A percentile compares a stretch with the other conserved stretches of the same genome.
Conservation (phyloP, 2,888 invertebrate genomes). For the Caenorhabditis becei region DNA sequence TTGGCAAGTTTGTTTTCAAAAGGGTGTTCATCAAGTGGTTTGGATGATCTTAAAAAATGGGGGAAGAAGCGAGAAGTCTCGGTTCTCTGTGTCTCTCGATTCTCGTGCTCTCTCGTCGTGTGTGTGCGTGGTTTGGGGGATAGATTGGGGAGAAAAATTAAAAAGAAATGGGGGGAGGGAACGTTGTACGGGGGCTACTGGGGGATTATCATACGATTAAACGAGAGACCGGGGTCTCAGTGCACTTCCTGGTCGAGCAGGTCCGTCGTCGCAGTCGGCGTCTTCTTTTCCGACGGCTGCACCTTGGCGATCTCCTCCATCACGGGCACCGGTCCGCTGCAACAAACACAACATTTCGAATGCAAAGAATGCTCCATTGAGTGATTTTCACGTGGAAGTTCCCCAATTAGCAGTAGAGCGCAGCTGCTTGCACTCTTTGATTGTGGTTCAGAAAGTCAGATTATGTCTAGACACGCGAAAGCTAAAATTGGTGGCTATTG, state of each 20-base stretch:
- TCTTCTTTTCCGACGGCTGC: conserved; percentile 72
- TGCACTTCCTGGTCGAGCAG: conserved; percentile 61
- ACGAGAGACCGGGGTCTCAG: conserved; percentile 27
- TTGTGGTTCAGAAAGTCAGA: no score
- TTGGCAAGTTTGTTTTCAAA: conserved; percentile 10
- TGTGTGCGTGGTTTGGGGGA: conserved; percentile 22
- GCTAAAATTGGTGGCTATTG: no score
- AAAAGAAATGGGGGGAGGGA: background rate
- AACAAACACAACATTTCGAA: conserved; percentile 23
- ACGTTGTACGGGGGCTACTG: background rate
- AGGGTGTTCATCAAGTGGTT: conserved; percentile 33
- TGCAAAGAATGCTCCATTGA: background rate
- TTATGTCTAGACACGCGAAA: no score
- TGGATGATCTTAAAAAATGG: conserved; percentile 18
- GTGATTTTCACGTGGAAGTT: no score
- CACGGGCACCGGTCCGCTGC: conserved; percentile 80
- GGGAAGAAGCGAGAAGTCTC: conserved; percentile 18
- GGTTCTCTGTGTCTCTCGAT: conserved; percentile 40
- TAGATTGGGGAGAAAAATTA: conserved; percentile 29
- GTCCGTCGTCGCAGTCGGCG: conserved; percentile 28
- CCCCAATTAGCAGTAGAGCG: background rate
- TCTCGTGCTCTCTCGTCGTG: conserved; percentile 55
- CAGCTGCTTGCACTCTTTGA: no score
- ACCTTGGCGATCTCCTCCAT: conserved; percentile 80
- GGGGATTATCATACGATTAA: conserved; percentile 26